Base-by-base conservation (phyloP, 2,113 vertebrate genomes). In the Poeciliopsis prolifica region DNA sequence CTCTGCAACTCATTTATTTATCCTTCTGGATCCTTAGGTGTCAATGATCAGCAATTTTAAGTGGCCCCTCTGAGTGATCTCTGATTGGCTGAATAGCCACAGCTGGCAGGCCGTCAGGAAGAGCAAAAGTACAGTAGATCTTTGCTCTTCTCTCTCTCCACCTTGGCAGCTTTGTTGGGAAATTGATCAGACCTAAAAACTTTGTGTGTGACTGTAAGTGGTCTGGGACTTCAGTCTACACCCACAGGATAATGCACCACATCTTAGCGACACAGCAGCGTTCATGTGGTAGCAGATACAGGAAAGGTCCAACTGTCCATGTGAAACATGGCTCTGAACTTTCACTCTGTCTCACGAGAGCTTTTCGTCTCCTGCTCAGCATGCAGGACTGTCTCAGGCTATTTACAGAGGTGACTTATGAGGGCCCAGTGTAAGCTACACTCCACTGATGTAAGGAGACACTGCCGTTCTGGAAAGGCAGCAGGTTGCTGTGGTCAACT, bases 331-430 rank as follows among this genome's bases (percentile, higher is more conserved):
- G 74, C 37, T 72, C 51, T 71, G 66, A 70, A 68, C 70, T 65
- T 65, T 58, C 42, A 22, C 67, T 35, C 73, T 5, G 14, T 79
- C 87, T 61, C 83, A 48, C 61, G 68, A 83, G 79, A 72, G 72
- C 82, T 74, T 78, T 85, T 65, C 81, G 75, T 75, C 60, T 72
- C 77, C 78, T 73, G 88, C 86, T 82, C 73, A 88, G 76, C 88
- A 74, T 68, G 83, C 84, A 77, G 72, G 54, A 22, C 75, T 85
- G 84, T 90, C 77, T 72, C 13, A 58, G 70, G 79, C 91, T 88
- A 92, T 93, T 93, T 91, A 51, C 84, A 89, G 91, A 86, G 44
- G 78, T 91, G 86, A 89, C 89, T 88, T 85, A 87, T 85, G 81
- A 54, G 22, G 80, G 77, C 68, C 74, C 6, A 35, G 72, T 70